Evolutionary conservation across 2,113 vertebrate species (phyloP).

Genomic region (Nanorana parkeri): DNA sequence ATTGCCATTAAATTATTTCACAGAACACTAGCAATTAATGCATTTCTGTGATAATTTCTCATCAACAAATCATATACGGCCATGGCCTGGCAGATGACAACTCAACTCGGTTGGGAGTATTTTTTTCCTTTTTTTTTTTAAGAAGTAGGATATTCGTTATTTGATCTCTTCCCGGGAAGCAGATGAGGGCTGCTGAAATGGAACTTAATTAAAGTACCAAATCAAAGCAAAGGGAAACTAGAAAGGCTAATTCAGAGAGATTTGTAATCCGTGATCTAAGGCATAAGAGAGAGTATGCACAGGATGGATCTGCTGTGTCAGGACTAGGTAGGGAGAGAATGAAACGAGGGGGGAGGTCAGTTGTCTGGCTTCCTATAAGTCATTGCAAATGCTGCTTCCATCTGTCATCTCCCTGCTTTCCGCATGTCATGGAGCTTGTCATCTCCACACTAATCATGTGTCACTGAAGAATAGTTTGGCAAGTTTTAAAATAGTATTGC

Average conservation of each 20-base stretch:
- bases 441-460: constrained; percentile 20
- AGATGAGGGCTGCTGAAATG: constrained; percentile 14
- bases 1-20: neutral
- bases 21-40: neutral
- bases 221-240: constrained; percentile 32
- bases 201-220: constrained; percentile 38
- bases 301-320: constrained; percentile 38
- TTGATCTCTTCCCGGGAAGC: constrained; percentile 19
- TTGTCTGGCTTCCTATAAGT: constrained; percentile 22
- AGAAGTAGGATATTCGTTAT: constrained; percentile 26
- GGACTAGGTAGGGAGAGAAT: constrained; percentile 1
- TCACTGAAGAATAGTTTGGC: neutral
- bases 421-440: constrained; percentile 1
- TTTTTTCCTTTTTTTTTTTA: constrained; percentile 6
- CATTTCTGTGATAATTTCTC: neutral
- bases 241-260: constrained; percentile 13
- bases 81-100: neutral
- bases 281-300: neutral
- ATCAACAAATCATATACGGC: constrained; percentile 2
- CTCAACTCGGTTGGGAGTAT: neutral
- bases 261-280: constrained; percentile 33
- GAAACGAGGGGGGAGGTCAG: constrained; percentile 16
- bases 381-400: constrained; percentile 24
- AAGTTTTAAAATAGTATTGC: too few species aligned
- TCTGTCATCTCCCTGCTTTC: constrained; percentile 18